Conservation (phyloP, 2,888 invertebrate genomes). For the Nycteola revayana region DNA sequence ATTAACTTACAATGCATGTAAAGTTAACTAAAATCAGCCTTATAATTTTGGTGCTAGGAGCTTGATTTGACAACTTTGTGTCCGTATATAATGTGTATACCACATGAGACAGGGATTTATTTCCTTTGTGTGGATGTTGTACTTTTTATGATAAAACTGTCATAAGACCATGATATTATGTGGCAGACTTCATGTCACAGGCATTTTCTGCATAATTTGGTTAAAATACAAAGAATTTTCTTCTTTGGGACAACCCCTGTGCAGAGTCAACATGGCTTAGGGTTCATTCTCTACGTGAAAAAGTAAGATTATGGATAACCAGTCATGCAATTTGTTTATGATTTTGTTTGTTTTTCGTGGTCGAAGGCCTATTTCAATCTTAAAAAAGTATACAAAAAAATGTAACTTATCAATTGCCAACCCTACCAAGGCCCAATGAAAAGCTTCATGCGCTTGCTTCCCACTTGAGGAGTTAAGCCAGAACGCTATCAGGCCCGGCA, state of each 20-base stretch:
- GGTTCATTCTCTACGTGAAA: neutral
- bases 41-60: no score
- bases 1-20: no score
- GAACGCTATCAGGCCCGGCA: conserved; percentile 52
- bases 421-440: conserved; percentile 24
- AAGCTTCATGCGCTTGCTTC: conserved; percentile 39
- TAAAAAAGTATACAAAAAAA: neutral
- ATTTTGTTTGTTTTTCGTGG: neutral
- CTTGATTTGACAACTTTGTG: no score
- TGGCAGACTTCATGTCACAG: neutral
- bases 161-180: no score
- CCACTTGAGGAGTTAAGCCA: conserved; percentile 54
- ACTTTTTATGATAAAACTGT: no score
- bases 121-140: no score
- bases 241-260: neutral
- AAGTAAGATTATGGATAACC: no score
- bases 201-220: neutral
- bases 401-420: neutral
- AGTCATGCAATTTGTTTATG: neutral
- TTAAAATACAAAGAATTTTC: neutral
- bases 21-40: no score
- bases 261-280: neutral
- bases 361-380: neutral
- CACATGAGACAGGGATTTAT: no score
- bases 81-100: no score